Base-by-base conservation (phyloP, 1,140 invertebrate species). In the Brachionus rubens region DNA sequence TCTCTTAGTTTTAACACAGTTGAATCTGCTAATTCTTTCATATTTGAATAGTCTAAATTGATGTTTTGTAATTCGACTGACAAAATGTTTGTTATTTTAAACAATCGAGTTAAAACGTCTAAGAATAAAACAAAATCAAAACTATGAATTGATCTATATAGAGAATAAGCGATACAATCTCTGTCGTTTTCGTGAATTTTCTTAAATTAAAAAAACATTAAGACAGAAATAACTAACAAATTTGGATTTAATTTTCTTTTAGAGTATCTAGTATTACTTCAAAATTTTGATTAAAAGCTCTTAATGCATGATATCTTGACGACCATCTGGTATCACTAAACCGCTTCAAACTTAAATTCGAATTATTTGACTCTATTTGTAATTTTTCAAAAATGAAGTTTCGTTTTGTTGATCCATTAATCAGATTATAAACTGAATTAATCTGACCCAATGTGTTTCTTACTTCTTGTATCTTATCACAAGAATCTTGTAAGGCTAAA, bases 351-450 rank as follows among this genome's bases (percentile, higher is more conserved):
- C 21, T 68, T 28, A 68, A 48, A 47, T 48, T 47, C 19, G 21
- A 16, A 16, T 28, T 10, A 28, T 28, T 28, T 21, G 14, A 26
- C 30, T 48, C 43, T 16, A 28, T 47, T 68, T 48, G 65, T 12
- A 68, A 30, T 68, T 68, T 26, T 48, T 68, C 46, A 47, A 68
- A 68, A 48, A 68, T 68, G 19, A 28, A 28, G 48, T 68, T n/a
- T 28, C 43, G 65, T 48, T 68, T 68, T 28, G 43, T 19, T 33
- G 65, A 68, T 14, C 65, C 65, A 41, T 48, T 24, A 48, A 68
- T 47, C 21, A 68, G 30, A 68, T 68, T 68, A 48, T 48, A 68
- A 47, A 68, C 21, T 9, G 65, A 68, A 28, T 47, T 47, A n/a
- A 68, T 33, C 30, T 24, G 24, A 30, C 65, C 65, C n/a, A 48